These are phyloP conservation scores for Lasioglossum marginatum DNA, from an alignment of 2,888 invertebrate genomes.

Conservation along the genomic window DNA sequence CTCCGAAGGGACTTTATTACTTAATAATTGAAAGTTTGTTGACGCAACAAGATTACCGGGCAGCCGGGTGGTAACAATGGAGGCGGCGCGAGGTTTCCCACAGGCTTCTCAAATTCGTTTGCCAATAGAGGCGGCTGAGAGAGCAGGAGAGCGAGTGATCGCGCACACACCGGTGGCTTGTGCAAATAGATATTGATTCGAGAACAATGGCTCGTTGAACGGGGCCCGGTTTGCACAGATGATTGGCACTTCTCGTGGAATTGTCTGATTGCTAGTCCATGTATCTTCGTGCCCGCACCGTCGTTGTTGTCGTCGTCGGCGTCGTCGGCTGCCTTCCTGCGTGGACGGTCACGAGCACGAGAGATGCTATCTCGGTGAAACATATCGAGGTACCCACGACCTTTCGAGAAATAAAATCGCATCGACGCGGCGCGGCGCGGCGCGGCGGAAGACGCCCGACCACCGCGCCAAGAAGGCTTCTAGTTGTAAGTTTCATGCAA, in stretches of 20 bases:
- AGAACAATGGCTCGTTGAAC: slow-evolving; percentile 57
- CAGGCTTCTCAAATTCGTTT: slow-evolving; percentile 18
- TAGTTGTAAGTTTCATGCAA: slow-evolving; percentile 77
- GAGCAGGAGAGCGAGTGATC: neutral
- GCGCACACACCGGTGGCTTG: slow-evolving; percentile 32
- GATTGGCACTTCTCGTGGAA: slow-evolving; percentile 58
- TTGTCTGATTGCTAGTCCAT: slow-evolving; percentile 23
- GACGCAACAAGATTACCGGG: slow-evolving; percentile 18
- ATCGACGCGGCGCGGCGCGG: neutral
- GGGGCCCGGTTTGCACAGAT: slow-evolving; percentile 30
- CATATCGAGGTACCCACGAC: slow-evolving; percentile 62
- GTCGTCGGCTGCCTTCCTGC: slow-evolving; percentile 18
- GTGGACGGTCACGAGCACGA: slow-evolving; percentile 46
- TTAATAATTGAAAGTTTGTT: slow-evolving; percentile 21
- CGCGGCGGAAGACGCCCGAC: slow-evolving; percentile 22
- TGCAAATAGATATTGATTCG: slow-evolving; percentile 49
- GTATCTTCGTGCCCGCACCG: slow-evolving; percentile 29
- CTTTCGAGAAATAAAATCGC: slow-evolving; percentile 58
- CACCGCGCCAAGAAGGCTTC: slow-evolving; percentile 34
- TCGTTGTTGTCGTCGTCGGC: neutral
- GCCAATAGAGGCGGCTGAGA: neutral
- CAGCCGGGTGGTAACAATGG: slow-evolving; percentile 5
- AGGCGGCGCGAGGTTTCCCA: slow-evolving; percentile 16
- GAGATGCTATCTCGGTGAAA: slow-evolving; percentile 58
- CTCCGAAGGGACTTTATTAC: slow-evolving; percentile 6